These are phyloP conservation scores for Actinia equina DNA, from an alignment of 64 coral and sea anemone species.

Conservation along the genomic window DNA sequence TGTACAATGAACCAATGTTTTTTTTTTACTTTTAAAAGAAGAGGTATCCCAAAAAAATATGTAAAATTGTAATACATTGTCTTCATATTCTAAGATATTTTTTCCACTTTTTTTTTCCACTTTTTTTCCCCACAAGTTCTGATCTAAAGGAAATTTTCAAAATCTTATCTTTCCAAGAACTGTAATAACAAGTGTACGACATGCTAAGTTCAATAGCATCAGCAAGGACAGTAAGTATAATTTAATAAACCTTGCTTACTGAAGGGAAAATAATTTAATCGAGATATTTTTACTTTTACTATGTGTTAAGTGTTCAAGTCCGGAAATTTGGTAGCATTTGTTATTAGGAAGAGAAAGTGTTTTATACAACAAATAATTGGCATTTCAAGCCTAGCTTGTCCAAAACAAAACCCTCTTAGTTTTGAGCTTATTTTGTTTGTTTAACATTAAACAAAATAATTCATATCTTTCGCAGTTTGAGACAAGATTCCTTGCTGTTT, in stretches of 20 bases:
- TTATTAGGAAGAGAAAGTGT: not conserved
- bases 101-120: not conserved
- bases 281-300: not conserved
- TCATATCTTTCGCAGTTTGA: not conserved
- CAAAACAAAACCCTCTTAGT: not conserved
- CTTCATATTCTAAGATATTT: too few relatives aligned
- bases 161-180: not conserved
- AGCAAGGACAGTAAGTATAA: not conserved
- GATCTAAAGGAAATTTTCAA: not conserved
- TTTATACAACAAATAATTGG: not conserved
- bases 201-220: not conserved
- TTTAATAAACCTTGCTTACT: not conserved
- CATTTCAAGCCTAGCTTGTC: not conserved
- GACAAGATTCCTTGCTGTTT: not conserved
- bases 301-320: not conserved
- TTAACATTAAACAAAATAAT: not conserved
- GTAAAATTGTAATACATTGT: too few relatives aligned
- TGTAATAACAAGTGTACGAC: not conserved
- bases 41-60: too few relatives aligned
- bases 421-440: not conserved
- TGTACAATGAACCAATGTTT: too few relatives aligned
- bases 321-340: not conserved
- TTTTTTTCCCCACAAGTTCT: not conserved
- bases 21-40: too few relatives aligned
- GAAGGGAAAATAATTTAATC: not conserved